These are phyloP conservation scores for Cetonia aurata DNA, from an alignment of 2,888 invertebrate species.

Conservation along the genomic window DNA sequence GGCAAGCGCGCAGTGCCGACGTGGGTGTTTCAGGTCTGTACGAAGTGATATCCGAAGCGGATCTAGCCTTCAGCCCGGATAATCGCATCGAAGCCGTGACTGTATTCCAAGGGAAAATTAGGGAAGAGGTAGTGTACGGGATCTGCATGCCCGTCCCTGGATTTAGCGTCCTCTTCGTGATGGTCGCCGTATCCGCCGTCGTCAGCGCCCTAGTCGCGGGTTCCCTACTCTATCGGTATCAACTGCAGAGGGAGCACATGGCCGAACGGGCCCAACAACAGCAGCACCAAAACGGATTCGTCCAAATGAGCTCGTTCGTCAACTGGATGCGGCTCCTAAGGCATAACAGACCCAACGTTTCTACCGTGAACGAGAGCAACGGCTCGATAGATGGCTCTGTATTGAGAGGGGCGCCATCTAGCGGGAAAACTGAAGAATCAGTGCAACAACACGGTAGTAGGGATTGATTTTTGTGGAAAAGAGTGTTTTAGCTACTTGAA, in stretches of 20 bases:
- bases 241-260: conserved; percentile 78
- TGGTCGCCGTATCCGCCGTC: conserved; percentile 88
- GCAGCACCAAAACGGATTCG: conserved; percentile 65
- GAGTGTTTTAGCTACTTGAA: neutral
- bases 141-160: conserved; percentile 92
- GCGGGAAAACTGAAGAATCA: conserved; percentile 54
- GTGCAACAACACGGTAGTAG: conserved; percentile 35
- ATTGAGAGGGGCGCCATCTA: conserved; percentile 49
- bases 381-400: conserved; percentile 51
- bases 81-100: conserved; percentile 84
- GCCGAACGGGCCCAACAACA: conserved; percentile 64
- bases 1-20: conserved; percentile 85
- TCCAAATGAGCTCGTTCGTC: conserved; percentile 75
- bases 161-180: conserved; percentile 89
- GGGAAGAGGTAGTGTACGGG: conserved; percentile 91
- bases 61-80: conserved; percentile 90
- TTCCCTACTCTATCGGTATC: conserved; percentile 82
- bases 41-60: conserved; percentile 91
- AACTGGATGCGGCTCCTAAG: conserved; percentile 81
- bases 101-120: conserved; percentile 88
- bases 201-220: conserved; percentile 90
- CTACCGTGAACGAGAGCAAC: conserved; percentile 55
- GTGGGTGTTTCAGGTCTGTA: conserved; percentile 92
- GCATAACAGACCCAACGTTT: conserved; percentile 47
- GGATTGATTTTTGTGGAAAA: conserved; percentile 15